Base-by-base conservation (phyloP, 2,797 vertebrate genomes). In the Simalia tracyae region DNA sequence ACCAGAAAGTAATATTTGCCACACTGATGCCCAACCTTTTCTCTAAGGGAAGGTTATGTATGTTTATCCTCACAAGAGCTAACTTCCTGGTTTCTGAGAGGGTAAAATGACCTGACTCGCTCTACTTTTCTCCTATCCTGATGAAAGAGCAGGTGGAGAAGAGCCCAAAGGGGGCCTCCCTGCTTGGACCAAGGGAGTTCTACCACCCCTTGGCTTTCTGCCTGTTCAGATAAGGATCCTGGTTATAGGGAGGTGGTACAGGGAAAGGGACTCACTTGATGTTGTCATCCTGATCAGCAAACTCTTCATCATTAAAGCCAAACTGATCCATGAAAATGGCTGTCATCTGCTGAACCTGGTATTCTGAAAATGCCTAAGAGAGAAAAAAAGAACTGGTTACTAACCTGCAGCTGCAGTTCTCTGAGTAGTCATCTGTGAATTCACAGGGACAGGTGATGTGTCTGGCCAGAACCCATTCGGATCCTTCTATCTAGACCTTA, bases 301-400 rank as follows among this genome's bases (percentile, higher is more conserved):
- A 99, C 95, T 99, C 99, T 96, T 99, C 99, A 0, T 99, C 99
- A 0, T 99, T 99, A 95, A 99, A 99, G 93, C 99, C 99, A 64
- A 99, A 99, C 97, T 99, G 99, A 97, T 99, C 99, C 94, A 99
- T 98, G 2, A 99, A 99, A 95, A 98, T 99, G 10, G 99, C 98
- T 0, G 99, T 99, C 99, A 99, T 99, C 98, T 99, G 99, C 94
- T 99, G 99, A 96, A 99, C 98, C 98, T 99, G 99, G 97, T 99
- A 99, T 96, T 99, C 99, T 0, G 99, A 99, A 97, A 99, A 99
- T 5, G 99, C 98, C 99, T 99, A 96, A n/a, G 90, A 50, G 54
- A n/a, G 4, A 86, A 0, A 0, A 17, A 92, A 60, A 56, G 12
- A 0, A 1, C 24, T 56, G 36, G 31, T 36, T 17, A 42, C 15